A percentile compares a stretch with the other conserved stretches of the same genome.
Evolutionary conservation across 2,888 invertebrate species (phyloP).

Genomic region (Syrphus vitripennis): DNA sequence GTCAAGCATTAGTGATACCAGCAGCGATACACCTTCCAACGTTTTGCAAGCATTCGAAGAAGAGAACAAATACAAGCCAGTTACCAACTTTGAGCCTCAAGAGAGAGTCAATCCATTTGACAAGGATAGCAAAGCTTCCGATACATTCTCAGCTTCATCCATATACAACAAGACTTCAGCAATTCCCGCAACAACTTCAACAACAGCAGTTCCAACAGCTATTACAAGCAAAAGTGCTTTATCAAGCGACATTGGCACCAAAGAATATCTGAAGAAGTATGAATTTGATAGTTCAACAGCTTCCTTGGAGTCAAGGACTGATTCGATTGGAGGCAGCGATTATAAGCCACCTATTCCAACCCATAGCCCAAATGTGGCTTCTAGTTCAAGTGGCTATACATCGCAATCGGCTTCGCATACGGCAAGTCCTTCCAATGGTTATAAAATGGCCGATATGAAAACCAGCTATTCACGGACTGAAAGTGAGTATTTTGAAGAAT

Average conservation of each 20-base stretch:
- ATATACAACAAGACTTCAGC: conserved; percentile 57
- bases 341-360: conserved; percentile 55
- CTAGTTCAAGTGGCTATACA: conserved; percentile 78
- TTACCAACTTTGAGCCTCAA: conserved; percentile 80
- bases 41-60: conserved; percentile 78
- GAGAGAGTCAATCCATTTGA: conserved; percentile 81
- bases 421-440: conserved; percentile 77
- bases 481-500: conserved; percentile 73
- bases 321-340: conserved; percentile 19
- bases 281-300: conserved; percentile 43
- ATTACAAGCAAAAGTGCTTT: conserved; percentile 31
- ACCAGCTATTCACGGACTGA: conserved; percentile 79
- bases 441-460: conserved; percentile 76
- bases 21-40: conserved; percentile 76
- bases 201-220: not conserved
- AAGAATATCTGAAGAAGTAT: conserved; percentile 30
- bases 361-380: conserved; percentile 78
- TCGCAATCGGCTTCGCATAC: conserved; percentile 76
- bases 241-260: conserved; percentile 27
- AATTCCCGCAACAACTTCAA: conserved; percentile 28
- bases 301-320: conserved; percentile 21
- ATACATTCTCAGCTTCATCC: conserved; percentile 41
- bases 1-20: conserved; percentile 64
- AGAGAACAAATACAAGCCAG: conserved; percentile 77
- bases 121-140: conserved; percentile 75